Percentiles rank a stretch among this genome's conserved stretches.
Evolutionary conservation across 35 echinoderm and acorn worm species (phyloP).

Genomic region (Strongylocentrotus purpuratus): DNA sequence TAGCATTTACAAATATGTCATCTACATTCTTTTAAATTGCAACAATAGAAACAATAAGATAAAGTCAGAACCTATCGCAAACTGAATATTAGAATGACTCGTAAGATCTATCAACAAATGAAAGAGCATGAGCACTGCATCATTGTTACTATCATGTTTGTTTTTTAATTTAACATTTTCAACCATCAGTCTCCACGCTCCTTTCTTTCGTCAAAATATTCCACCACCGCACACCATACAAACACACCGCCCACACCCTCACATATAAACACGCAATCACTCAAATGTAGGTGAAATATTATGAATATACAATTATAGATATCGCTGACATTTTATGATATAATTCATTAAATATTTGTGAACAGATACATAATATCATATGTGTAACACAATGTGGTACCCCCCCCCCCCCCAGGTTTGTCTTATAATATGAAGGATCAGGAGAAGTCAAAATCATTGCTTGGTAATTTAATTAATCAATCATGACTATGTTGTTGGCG

Average conservation of each 20-base stretch:
- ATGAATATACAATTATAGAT: not conserved
- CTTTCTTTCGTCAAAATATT: not conserved
- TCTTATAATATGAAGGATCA: no score
- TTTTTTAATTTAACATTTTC: not conserved
- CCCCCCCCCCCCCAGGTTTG: no score
- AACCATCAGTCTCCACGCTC: no score
- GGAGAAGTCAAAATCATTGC: no score
- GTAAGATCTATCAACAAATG: not conserved
- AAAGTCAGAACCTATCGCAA: not conserved
- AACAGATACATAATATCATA: not conserved
- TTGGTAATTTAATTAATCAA: not conserved
- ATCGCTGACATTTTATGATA: no score
- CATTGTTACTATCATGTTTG: not conserved
- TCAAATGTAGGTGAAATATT: not conserved
- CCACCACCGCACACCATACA: not conserved
- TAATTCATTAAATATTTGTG: no score
- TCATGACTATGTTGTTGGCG: slow-evolving; percentile 6
- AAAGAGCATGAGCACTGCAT: not conserved
- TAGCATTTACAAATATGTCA: no score
- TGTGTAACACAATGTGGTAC: no score
- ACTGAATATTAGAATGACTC: not conserved
- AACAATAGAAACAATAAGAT: no score
- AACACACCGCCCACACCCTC: not conserved
- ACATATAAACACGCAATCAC: not conserved
- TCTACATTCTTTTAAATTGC: not conserved